Base-by-base conservation (phyloP, 2,797 vertebrate genomes). In the Labeo calbasu region DNA sequence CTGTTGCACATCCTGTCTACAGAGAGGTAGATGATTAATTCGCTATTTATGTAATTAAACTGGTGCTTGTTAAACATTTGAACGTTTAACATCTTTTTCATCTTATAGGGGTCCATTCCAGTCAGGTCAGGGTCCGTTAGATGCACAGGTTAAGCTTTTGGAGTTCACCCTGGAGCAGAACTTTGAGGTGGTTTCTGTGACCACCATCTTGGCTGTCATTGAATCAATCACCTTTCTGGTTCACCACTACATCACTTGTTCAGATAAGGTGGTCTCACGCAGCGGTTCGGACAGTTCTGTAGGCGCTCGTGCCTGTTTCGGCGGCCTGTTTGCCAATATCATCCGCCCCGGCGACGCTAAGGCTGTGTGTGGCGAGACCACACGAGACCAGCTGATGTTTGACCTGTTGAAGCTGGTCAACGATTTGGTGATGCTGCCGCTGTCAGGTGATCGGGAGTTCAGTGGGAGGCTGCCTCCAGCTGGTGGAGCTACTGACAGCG, bases 241-340 rank as follows among this genome's bases (percentile, higher is more conserved):
- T 68, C 98, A 99, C 90, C 97, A 99, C 89, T 99, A 99, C 92
- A 99, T 99, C 90, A 99, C 98, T 0, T 99, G 98, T 91, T 97
- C 98, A 0, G 98, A 99, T 90, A 99, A 99, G 91, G 95, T 99
- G 5, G 96, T 97, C 86, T 99, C 98, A 69, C 97, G 98, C 88
- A 99, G 98, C 0, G 98, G 98, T 91, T 98, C 98, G 0, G 98
- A 99, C 90, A 97, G 97, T 90, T 97, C 98, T 1, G 98, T 98
- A 82, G 98, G 97, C 0, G 98, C 98, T 23, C 95, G 98, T n/a
- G 98, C 98, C 0, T 99, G 98, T 90, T 99, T 99, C 32, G 98
- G 98, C 3, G 98, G 98, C 21, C 96, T 99, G 51, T 99, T 99
- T 83, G 98, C 98, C 87, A 99, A 99, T 92, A 98, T 99, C 79